These are phyloP conservation scores for Brachionus manjavacas DNA, from an alignment of 1,140 invertebrate species.

Conservation along the genomic window DNA sequence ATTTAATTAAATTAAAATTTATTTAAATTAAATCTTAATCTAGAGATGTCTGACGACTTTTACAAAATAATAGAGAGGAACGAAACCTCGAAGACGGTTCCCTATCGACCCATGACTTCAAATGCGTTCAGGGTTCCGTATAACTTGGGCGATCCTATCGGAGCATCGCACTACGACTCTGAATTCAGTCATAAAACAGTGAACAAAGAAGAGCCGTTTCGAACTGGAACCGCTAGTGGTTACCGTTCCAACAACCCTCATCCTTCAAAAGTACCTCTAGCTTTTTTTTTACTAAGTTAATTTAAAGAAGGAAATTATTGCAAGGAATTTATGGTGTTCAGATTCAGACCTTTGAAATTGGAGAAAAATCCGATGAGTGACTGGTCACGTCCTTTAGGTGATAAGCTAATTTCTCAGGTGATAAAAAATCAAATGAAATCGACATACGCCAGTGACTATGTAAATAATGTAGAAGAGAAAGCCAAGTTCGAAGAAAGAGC, in stretches of 20 bases:
- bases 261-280: slow-evolving; percentile 47
- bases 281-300: not conserved
- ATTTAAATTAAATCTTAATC: not conserved
- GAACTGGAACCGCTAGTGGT: slow-evolving; percentile 50
- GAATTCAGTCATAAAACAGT: slow-evolving; percentile 46
- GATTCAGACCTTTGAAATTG: slow-evolving; percentile 21
- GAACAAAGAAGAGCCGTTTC: slow-evolving; percentile 45
- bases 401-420: slow-evolving; percentile 14
- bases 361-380: not conserved
- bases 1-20: too few relatives aligned
- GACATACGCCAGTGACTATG: slow-evolving; percentile 20
- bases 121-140: slow-evolving; percentile 47
- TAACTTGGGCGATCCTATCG: slow-evolving; percentile 44
- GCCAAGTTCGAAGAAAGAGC: slow-evolving; percentile 24
- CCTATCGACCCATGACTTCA: slow-evolving; percentile 50
- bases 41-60: not conserved
- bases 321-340: slow-evolving; percentile 38
- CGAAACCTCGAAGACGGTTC: not conserved
- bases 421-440: slow-evolving; percentile 41
- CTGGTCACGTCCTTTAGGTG: slow-evolving; percentile 18
- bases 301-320: not conserved
- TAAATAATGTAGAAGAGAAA: slow-evolving; percentile 40
- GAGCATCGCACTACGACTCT: slow-evolving; percentile 47
- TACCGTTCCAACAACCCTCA: slow-evolving; percentile 51
- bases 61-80: not conserved